Evolutionary conservation across 2,113 vertebrate genomes (phyloP), one percentile per base, ranked within the genome.

Genomic region (Perccottus glenii): DNA sequence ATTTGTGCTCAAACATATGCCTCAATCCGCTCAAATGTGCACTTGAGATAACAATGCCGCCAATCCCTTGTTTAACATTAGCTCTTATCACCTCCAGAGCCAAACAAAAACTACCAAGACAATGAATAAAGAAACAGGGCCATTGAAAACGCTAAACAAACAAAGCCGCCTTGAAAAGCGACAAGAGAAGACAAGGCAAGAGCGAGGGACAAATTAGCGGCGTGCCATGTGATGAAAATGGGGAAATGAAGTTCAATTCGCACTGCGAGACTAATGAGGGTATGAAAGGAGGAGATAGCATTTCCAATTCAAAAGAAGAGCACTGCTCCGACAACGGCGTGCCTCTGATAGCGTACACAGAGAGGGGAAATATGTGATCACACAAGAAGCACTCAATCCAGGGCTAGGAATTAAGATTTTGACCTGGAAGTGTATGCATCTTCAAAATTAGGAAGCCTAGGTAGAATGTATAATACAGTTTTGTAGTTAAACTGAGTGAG

Each of bases 221-320:
- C 1, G 19, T 27, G 19, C 19, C 19, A 27, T 27, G 19, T 27
- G 19, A 27, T 27, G 19, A 27, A 27, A 27, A 27, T 27, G 19
- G 19, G 19, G 19, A 27, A 27, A 27, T 27, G 19, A 27, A 27
- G 19, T 27, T 27, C 62, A 56, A n/a, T 11, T 78, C 59, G 60
- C n/a, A 73, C 42, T 62, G 60, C 64, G 68, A 68, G 67, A 8
- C 19, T 75, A 72, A 81, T 76, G 66, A 76, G 33, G 40, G 69
- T 49, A 48, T 11, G 16, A 59, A 48, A 51, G 67, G 59, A 57
- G 52, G 14, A 55, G 6, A 46, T 3, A 33, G 57, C 1, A 40
- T 71, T 68, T 68, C 38, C 33, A 66, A 65, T 73, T 66, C 68
- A 74, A 58, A 65, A 64, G 65, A 58, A 44, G 45, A 67, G 55